Conservation (phyloP, 2,797 vertebrate genomes). For the Falco rusticolus region DNA sequence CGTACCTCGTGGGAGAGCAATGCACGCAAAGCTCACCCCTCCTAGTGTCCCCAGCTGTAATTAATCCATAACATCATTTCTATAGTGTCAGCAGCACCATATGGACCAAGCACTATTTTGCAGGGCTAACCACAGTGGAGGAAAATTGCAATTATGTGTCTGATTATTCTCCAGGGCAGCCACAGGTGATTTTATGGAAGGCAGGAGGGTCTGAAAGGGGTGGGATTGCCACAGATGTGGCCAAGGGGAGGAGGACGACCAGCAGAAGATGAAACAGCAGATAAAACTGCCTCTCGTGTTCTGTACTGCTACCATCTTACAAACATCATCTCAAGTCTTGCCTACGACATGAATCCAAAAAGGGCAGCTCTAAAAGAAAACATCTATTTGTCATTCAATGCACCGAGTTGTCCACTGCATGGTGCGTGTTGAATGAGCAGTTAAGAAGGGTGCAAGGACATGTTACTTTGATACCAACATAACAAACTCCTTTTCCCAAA, state of each 20-base stretch:
- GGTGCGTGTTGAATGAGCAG: neutral
- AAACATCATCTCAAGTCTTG: neutral
- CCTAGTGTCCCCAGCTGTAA: constrained; percentile 41
- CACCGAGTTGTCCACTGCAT: neutral
- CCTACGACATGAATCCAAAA: neutral
- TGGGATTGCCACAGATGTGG: neutral
- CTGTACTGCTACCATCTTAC: neutral
- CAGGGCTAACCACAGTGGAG: constrained; percentile 5
- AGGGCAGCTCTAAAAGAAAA: neutral
- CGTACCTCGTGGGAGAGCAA: neutral
- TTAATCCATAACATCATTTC: constrained; percentile 47
- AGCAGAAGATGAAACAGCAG: neutral
- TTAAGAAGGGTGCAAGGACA: neutral
- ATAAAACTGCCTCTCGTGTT: neutral
- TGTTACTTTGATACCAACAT: neutral
- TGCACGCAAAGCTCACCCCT: neutral
- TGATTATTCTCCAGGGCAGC: neutral
- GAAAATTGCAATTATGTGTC: neutral
- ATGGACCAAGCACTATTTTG: constrained; percentile 27
- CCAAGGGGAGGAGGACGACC: neutral
- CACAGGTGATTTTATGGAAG: neutral
- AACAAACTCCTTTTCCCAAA: neutral
- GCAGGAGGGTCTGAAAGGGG: neutral
- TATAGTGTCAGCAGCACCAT: constrained; percentile 27
- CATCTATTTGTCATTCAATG: neutral